phyloP scores from a whole-genome alignment of 2,797 vertebrate species.

The Coluber constrictor region DNA sequence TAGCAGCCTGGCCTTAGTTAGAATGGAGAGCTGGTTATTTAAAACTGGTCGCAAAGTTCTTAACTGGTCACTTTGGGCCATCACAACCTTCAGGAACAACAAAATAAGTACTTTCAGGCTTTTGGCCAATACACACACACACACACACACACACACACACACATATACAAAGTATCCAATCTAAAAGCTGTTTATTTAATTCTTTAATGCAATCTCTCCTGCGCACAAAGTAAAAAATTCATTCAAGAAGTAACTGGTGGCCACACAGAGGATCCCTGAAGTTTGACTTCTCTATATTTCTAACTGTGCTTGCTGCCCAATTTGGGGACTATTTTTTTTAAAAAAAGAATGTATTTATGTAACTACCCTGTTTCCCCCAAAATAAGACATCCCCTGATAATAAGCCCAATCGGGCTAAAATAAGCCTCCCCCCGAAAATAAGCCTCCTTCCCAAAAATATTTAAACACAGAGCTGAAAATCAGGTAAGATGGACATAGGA shows the following conservation, averaged over 20 bases:
- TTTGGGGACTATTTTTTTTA: not conserved
- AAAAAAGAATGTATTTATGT: not conserved
- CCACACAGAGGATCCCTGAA: not conserved
- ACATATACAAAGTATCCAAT: too few species aligned
- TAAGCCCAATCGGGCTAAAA: too few species aligned
- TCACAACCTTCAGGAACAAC: not conserved
- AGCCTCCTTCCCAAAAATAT: too few species aligned
- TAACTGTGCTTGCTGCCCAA: not conserved
- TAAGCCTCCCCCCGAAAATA: too few species aligned
- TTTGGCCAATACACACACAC: too few species aligned
- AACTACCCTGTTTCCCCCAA: not conserved
- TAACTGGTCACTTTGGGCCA: not conserved
- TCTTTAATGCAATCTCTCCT: not conserved
- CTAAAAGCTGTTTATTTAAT: not conserved
- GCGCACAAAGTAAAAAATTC: not conserved
- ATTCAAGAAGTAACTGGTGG: not conserved
- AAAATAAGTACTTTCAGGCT: not conserved
- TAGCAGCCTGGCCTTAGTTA: not conserved
- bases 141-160: too few species aligned
- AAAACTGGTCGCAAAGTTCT: not conserved
- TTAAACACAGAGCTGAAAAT: too few species aligned
- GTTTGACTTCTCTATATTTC: not conserved
- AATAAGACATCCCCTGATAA: too few species aligned
- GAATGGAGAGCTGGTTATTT: not conserved
- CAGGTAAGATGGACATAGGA: too few species aligned